A percentile compares a stretch with the other conserved stretches of the same genome.
Conservation (phyloP, 1,140 invertebrate genomes). For the Phocides pigmalion region DNA sequence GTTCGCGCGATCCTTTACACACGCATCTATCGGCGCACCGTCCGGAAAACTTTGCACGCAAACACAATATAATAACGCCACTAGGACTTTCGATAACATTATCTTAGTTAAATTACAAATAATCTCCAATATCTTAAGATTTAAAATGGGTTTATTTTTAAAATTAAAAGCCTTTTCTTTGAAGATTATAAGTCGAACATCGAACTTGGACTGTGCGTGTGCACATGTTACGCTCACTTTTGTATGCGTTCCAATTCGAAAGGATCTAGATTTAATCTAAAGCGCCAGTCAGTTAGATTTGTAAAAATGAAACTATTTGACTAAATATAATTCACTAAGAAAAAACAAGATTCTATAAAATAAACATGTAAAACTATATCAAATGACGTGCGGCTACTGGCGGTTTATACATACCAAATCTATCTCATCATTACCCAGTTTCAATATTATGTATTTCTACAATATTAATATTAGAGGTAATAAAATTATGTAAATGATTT, state of each 20-base stretch:
- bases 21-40: conserved; percentile 90
- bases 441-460: too few species aligned
- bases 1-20: conserved; percentile 88
- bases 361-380: too few species aligned
- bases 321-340: conserved; percentile 15
- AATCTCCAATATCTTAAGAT: conserved; percentile 5
- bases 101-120: too few species aligned
- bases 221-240: conserved; percentile 62
- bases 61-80: conserved; percentile 52
- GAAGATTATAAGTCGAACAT: conserved; percentile 48
- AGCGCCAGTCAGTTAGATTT: conserved; percentile 11
- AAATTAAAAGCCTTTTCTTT: conserved; percentile 25
- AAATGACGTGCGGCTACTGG: too few species aligned
- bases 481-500: too few species aligned
- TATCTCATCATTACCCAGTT: too few species aligned
- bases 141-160: conserved; percentile 15
- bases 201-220: conserved; percentile 56
- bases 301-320: background rate
- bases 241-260: conserved; percentile 77
- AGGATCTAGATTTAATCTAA: conserved; percentile 71
- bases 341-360: too few species aligned
- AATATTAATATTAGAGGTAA: too few species aligned
- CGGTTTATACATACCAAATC: too few species aligned
- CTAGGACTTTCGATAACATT: conserved; percentile 55
- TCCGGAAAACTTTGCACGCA: conserved; percentile 86